Conservation (phyloP, 2,888 invertebrate species). For the Diplazon laetatorius region DNA sequence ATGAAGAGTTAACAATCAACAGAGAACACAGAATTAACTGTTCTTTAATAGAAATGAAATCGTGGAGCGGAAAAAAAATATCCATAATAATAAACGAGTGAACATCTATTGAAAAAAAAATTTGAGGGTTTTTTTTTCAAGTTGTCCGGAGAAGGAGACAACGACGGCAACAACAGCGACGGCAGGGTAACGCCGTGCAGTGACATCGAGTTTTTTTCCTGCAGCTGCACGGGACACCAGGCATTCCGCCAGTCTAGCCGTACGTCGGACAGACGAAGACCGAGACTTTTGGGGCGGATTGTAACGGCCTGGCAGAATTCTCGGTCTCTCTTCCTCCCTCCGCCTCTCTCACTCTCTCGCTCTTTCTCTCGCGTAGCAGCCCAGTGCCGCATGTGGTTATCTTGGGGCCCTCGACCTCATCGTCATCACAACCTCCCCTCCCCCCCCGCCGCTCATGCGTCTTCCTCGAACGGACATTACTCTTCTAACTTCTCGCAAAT, state of each 20-base stretch:
- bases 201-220: conserved; percentile 68
- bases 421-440: not conserved
- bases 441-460: too few species aligned
- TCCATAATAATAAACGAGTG: not conserved
- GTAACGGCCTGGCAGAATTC: conserved; percentile 40
- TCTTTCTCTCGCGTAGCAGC: conserved; percentile 5
- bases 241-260: conserved; percentile 71
- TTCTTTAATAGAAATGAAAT: too few species aligned
- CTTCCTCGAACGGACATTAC: conserved; percentile 2
- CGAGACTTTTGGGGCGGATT: conserved; percentile 51
- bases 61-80: too few species aligned
- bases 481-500: too few species aligned
- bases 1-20: too few species aligned
- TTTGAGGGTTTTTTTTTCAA: not conserved
- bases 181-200: conserved; percentile 66
- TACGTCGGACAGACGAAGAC: conserved; percentile 53
- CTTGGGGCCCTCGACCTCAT: conserved; percentile 27
- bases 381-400: conserved; percentile 46
- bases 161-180: conserved; percentile 19
- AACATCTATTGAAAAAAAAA: not conserved
- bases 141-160: conserved; percentile 9
- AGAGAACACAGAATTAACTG: too few species aligned
- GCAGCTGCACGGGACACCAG: conserved; percentile 73
- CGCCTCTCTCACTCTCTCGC: too few species aligned
- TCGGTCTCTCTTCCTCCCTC: too few species aligned